Evolutionary conservation across 2,888 invertebrate genomes (phyloP), one percentile per base, ranked within the genome.

Genomic region (Rhamphomyia laevipes): DNA sequence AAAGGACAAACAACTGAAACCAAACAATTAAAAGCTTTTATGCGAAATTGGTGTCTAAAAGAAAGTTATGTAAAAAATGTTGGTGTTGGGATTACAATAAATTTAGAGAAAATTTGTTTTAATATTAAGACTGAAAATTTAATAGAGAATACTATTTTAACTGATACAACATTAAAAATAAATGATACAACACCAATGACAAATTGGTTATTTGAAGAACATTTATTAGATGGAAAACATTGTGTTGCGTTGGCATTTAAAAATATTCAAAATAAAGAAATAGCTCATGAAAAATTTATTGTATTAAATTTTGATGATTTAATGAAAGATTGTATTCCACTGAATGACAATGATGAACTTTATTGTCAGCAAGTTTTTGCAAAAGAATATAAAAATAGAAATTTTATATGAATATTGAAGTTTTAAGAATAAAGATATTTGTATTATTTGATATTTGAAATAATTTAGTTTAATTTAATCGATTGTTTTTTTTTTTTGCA

Each of bases 1-100:
- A 74, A 68, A 48, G 71, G 72, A 37, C 73, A 71, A 51, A 61
- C 68, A 12, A 71, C 68, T 44, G 82, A 87, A 57, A 61, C 63
- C 18, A 76, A 82, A n/a, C 82, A 88, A 65, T 71, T 90, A 33
- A 74, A 74, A 15, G 82, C 82, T 62, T 96, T 95, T 70, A 92
- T 85, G 67, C 76, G 95, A 53, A 77, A 86, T 61, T 96, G 96
- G 95, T 86, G 91, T 59, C 73, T 96, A 45, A 96, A 96, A 70
- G 95, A 96, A 67, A 86, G 92, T 64, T 93, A 91, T 65, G 86
- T 91, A 1, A 96, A 96, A 72, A 93, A 94, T 54, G 75, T 84
- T 48, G 94, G 95, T 17, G 73, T 84, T 21, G 95, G 95, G 30
- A 81, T 96, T 47, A 83, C 84, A 0, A 73, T 85, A 54, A 81